Evolutionary conservation across 2,797 vertebrate genomes (phyloP).

Genomic region (Phrynocephalus vlangalii): DNA sequence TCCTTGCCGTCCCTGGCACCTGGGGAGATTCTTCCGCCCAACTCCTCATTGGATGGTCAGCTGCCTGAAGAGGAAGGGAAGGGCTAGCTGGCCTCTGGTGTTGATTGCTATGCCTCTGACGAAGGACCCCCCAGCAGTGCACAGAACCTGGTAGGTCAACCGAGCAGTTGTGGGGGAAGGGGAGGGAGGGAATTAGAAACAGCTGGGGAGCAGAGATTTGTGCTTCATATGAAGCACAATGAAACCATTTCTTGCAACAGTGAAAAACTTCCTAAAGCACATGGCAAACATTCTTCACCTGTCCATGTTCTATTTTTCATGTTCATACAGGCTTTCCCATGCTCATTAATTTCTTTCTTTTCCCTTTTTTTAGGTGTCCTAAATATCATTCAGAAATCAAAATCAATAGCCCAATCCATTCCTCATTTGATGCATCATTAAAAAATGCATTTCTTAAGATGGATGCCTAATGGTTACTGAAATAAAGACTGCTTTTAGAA

Average conservation of each 20-base stretch:
- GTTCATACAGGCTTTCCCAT: neutral
- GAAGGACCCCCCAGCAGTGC: too few species aligned
- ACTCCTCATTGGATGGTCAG: too few species aligned
- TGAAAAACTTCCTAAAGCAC: neutral
- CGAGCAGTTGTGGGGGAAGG: too few species aligned
- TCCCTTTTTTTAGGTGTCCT: neutral
- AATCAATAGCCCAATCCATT: slow-evolving; percentile 47
- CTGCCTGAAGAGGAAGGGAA: too few species aligned
- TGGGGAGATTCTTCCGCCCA: too few species aligned
- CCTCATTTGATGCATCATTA: slow-evolving; percentile 41
- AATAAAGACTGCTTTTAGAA: slow-evolving; percentile 11
- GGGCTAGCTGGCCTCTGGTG: too few species aligned
- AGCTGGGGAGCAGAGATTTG: too few species aligned
- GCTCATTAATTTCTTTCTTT: slow-evolving; percentile 30
- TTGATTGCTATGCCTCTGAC: too few species aligned
- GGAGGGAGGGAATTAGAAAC: too few species aligned
- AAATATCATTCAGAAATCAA: slow-evolving; percentile 44
- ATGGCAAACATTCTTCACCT: neutral
- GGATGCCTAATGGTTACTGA: slow-evolving; percentile 30
- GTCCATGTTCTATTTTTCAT: slow-evolving; percentile 13
- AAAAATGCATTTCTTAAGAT: slow-evolving; percentile 38
- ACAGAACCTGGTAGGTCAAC: too few species aligned
- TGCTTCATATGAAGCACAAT: too few species aligned
- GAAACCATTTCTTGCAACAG: neutral
- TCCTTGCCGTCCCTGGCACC: too few species aligned